Conservation (phyloP, 1,140 invertebrate genomes). For the Tetramorium alpestre region DNA sequence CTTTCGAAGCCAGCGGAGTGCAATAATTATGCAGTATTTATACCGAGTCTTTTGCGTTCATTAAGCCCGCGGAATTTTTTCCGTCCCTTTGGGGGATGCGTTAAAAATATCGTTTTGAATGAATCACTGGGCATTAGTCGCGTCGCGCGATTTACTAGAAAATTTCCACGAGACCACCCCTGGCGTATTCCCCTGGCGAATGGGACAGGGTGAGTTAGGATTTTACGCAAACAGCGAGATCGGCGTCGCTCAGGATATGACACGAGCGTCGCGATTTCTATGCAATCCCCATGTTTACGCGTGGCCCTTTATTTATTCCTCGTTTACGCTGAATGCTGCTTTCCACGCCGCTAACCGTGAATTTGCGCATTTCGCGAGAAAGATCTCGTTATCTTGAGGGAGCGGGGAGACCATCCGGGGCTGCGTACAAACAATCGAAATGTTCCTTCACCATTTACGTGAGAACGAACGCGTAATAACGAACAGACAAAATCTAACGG, state of each 20-base stretch:
- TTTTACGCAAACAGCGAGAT: constrained; percentile 51
- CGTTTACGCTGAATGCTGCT: not conserved
- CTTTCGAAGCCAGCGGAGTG: constrained; percentile 1
- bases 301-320: constrained; percentile 55
- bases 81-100: not conserved
- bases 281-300: constrained; percentile 20
- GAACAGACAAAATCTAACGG: not conserved
- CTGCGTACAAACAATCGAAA: constrained; percentile 13
- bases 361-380: not conserved
- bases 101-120: constrained; percentile 27
- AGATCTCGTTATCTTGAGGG: constrained; percentile 15
- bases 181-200: not conserved
- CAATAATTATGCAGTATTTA: constrained; percentile 37
- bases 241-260: constrained; percentile 30
- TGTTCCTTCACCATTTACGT: not conserved
- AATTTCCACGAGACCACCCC: not conserved
- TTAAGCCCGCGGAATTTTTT: constrained; percentile 1
- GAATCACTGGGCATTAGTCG: constrained; percentile 25
- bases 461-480: not conserved
- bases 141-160: not conserved
- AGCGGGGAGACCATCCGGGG: not conserved
- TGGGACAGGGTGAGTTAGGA: not conserved
- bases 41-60: constrained; percentile 4
- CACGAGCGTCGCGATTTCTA: constrained; percentile 46
- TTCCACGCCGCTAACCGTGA: not conserved